Base-by-base conservation (phyloP, 2,797 vertebrate genomes). In the Alcedo atthis region DNA sequence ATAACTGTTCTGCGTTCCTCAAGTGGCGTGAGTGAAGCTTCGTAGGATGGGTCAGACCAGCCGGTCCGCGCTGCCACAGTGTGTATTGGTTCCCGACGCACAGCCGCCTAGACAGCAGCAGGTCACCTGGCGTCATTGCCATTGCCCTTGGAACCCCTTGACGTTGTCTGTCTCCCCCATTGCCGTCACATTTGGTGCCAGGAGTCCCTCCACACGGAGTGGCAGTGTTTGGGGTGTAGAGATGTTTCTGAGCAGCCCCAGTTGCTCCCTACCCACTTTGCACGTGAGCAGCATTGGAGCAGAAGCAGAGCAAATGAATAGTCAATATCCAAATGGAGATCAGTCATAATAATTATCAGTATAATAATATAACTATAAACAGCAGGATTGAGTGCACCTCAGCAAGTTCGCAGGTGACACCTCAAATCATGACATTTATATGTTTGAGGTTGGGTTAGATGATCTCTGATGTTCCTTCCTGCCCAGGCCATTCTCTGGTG, bases 151-250 rank as follows among this genome's bases (percentile, higher is more conserved):
- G 5, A 8, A 17, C 40, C 21, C 30, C 22, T 21, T 30, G 61
- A 57, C n/a, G 3, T 35, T 66, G 28, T 78, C 18, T 19, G 4
- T 10, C n/a, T 73, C 37, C 26, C 55, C 20, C 43, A 11, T 35
- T 8, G 3, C 42, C 9, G 3, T 66, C 37, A 42, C 15, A 8
- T 24, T 46, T 61, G 33, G 43, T 30, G 19, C 20, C 49, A 69
- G 67, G 10, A 68, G 19, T 5, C 15, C 14, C 26, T 42, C 25
- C 1, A 1, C 26, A 11, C 0, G 2, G 22, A n/a, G 22, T 24
- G 25, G 32, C 61, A 62, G 35, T 33, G 32, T 21, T 20, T 6
- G 22, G 57, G 24, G 26, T 4, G 8, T 25, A 57, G 43, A 74
- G 62, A 32, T 42, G 40, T 54, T 78, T 48, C 61, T 67, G 42